Evolutionary conservation across 2,888 invertebrate species (phyloP).

Genomic region (Eumerus sabulonum): DNA sequence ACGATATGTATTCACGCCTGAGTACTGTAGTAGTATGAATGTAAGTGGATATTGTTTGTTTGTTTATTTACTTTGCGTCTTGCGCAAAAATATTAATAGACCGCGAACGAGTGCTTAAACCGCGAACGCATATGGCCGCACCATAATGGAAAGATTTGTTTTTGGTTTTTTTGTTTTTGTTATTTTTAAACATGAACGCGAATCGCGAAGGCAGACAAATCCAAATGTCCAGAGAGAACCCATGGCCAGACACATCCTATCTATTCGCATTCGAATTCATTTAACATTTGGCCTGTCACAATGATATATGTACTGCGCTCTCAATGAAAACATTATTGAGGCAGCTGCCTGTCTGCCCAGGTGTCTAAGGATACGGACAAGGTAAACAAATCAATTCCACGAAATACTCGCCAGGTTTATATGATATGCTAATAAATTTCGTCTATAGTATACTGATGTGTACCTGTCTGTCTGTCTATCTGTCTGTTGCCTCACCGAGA

Average conservation of each 20-base stretch:
- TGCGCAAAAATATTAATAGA: constrained; percentile 37
- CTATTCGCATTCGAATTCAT: no score
- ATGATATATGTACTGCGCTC: constrained; percentile 2
- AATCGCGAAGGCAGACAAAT: no score
- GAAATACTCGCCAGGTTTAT: constrained; percentile 28
- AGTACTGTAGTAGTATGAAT: no score
- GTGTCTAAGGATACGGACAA: constrained; percentile 33
- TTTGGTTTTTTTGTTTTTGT: not conserved
- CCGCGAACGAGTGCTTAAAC: not conserved
- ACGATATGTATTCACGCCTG: no score
- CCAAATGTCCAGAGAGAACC: no score
- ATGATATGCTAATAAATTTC: constrained; percentile 50
- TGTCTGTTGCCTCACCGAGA: no score
- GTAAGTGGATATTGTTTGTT: constrained; percentile 1
- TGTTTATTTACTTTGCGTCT: constrained; percentile 32
- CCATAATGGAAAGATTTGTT: no score
- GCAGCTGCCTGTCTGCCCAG: constrained; percentile 52
- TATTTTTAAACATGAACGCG: constrained; percentile 33
- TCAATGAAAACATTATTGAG: constrained; percentile 35
- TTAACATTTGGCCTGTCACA: no score
- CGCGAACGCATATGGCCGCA: no score
- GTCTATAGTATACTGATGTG: constrained; percentile 17
- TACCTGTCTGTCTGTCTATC: no score
- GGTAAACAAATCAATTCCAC: constrained; percentile 37
- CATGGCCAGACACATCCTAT: no score